Evolutionary conservation across 2,888 invertebrate genomes (phyloP).

Genomic region (Alentia gelatinosa): DNA sequence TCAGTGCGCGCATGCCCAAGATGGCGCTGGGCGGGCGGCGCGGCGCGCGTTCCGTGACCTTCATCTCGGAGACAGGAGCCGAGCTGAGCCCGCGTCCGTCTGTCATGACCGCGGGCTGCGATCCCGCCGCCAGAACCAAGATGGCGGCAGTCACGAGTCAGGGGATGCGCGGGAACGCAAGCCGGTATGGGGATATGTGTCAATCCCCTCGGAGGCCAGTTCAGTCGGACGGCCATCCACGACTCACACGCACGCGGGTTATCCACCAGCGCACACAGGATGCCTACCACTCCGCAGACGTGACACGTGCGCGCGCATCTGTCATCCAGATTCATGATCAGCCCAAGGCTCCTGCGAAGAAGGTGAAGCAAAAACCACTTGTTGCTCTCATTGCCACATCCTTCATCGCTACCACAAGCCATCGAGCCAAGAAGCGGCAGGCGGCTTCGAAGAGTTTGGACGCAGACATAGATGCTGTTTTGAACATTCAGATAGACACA

Average conservation of each 20-base stretch:
- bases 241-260: neutral
- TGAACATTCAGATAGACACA: neutral
- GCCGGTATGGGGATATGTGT: neutral
- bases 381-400: neutral
- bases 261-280: neutral
- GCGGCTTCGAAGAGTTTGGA: neutral
- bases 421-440: neutral
- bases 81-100: neutral
- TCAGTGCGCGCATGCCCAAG: neutral
- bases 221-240: too few relatives aligned
- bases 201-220: neutral
- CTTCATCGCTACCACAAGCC: neutral
- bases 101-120: neutral
- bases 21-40: neutral
- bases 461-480: constrained; percentile 12
- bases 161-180: neutral
- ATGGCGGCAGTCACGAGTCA: neutral
- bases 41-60: neutral
- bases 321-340: neutral
- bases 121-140: neutral
- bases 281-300: neutral
- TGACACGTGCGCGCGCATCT: neutral
- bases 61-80: neutral
- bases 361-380: neutral
- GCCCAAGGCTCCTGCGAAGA: neutral